Percentiles rank a stretch among this genome's conserved stretches.
phyloP scores from a whole-genome alignment of 1,140 invertebrate genomes.

The Nasonia giraulti region DNA sequence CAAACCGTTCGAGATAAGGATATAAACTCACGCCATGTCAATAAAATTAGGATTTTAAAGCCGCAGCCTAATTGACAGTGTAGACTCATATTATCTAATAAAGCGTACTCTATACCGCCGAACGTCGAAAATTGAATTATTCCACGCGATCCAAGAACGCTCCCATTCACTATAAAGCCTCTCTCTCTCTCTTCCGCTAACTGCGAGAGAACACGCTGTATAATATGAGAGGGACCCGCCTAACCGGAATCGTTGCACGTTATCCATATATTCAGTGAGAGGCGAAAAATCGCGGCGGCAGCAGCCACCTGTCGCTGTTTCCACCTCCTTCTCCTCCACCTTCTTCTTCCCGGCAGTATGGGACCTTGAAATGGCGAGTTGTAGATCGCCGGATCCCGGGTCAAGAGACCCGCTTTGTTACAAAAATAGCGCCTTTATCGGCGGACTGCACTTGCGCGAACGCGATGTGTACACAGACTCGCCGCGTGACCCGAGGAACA shows the following conservation, averaged over 20 bases:
- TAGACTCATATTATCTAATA: no score
- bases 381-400: not conserved
- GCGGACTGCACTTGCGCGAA: not conserved
- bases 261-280: not conserved
- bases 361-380: not conserved
- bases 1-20: no score
- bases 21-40: no score
- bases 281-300: not conserved
- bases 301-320: not conserved
- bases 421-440: slow-evolving; percentile 37
- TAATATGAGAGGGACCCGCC: not conserved
- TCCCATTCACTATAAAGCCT: not conserved
- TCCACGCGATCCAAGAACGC: not conserved
- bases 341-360: not conserved
- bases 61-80: no score
- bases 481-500: not conserved
- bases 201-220: not conserved
- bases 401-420: not conserved
- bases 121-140: no score
- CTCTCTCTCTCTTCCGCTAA: no score
- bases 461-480: not conserved
- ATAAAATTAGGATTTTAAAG: no score
- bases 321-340: not conserved
- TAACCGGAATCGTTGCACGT: not conserved
- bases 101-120: no score